Conservation (phyloP, 2,113 vertebrate species). For the Piliocolobus tephrosceles region DNA sequence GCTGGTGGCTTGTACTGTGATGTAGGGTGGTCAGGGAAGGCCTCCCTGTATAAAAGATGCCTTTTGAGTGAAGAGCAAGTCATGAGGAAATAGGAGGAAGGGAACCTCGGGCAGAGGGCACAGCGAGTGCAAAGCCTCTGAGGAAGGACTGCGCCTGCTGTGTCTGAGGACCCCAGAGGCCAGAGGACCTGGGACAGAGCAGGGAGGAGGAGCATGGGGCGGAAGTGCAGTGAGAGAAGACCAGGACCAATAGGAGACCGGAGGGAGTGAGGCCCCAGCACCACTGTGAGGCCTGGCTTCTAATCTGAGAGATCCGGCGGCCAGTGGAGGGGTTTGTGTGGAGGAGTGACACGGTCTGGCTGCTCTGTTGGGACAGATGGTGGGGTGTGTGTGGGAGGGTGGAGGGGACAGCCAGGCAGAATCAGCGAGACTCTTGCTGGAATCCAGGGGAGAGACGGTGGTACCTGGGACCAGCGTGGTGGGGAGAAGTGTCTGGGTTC, state of each 20-base stretch:
- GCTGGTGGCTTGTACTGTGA: background rate
- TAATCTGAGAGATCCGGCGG: background rate
- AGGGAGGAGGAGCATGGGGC: background rate
- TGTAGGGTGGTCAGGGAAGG: background rate
- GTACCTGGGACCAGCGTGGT: accelerated
- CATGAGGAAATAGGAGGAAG: background rate
- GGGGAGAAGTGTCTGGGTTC: background rate
- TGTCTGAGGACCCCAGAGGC: background rate
- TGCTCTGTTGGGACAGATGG: background rate
- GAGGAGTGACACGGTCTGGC: background rate
- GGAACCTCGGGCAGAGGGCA: background rate
- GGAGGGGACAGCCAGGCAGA: background rate
- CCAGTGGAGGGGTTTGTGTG: background rate
- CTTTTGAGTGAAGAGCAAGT: background rate
- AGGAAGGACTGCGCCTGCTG: background rate
- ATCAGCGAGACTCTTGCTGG: background rate
- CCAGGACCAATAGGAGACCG: background rate
- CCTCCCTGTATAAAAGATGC: background rate
- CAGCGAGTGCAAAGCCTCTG: background rate
- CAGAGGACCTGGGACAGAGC: background rate
- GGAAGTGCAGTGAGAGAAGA: background rate
- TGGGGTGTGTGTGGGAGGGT: too few species aligned
- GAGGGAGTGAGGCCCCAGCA: background rate
- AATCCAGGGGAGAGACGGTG: background rate
- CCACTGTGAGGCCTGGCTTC: background rate